A percentile compares a stretch with the other conserved stretches of the same genome.
Conservation (phyloP, 2,888 invertebrate genomes). For the Chrysomela aeneicollis region DNA sequence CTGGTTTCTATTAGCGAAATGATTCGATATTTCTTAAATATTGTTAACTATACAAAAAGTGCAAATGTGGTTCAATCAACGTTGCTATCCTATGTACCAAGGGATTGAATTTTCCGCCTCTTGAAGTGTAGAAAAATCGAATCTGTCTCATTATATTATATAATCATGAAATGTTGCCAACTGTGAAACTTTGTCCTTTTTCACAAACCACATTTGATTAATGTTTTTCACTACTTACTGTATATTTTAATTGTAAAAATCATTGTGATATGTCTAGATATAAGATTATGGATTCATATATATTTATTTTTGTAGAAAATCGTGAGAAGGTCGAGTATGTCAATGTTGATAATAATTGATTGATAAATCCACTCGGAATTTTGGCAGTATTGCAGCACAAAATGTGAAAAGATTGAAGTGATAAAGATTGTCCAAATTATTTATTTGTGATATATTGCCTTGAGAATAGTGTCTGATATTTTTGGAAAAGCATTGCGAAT, state of each 20-base stretch:
- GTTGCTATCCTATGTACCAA: too few relatives aligned
- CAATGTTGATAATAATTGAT: constrained; percentile 18
- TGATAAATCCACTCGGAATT: constrained; percentile 5
- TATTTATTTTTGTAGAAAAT: constrained; percentile 50
- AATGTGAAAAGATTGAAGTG: constrained; percentile 25
- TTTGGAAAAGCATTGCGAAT: constrained; percentile 26
- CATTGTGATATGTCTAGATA: constrained; percentile 49
- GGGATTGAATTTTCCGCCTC: too few relatives aligned
- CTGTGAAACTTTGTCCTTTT: neutral
- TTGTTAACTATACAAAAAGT: too few relatives aligned
- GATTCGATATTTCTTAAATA: too few relatives aligned
- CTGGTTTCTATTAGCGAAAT: too few relatives aligned
- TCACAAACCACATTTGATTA: neutral
- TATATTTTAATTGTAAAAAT: constrained; percentile 49
- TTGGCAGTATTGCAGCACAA: constrained; percentile 32
- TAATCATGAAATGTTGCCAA: neutral
- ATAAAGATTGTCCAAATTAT: constrained; percentile 27
- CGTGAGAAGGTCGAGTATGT: constrained; percentile 20
- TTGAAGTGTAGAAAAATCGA: too few relatives aligned
- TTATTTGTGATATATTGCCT: constrained; percentile 48
- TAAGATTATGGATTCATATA: constrained; percentile 41
- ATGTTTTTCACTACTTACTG: constrained; percentile 37
- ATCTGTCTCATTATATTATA: constrained; percentile 10
- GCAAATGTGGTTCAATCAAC: too few relatives aligned
- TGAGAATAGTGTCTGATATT: constrained; percentile 44